Evolutionary conservation across 2,888 invertebrate species (phyloP).

Genomic region (Criorhina ranunculi): DNA sequence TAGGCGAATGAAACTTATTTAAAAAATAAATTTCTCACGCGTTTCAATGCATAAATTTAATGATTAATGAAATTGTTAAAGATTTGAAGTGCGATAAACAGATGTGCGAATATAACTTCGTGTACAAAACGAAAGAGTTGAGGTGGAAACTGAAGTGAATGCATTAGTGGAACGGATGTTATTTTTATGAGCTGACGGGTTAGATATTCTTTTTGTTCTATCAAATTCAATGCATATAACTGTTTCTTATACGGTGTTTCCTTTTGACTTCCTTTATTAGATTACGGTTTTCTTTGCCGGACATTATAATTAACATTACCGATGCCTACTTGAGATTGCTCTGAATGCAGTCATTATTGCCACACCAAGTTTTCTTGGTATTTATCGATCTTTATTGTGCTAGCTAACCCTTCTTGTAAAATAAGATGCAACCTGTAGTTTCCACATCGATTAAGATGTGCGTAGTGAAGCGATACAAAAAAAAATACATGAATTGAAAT

Average conservation of each 20-base stretch:
- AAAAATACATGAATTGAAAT: slow-evolving; percentile 22
- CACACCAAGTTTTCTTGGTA: slow-evolving; percentile 3
- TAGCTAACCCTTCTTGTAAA: slow-evolving; percentile 22
- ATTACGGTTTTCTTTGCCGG: slow-evolving; percentile 4
- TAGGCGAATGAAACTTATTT: neutral
- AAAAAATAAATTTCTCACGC: slow-evolving; percentile 27
- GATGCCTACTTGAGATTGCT: neutral
- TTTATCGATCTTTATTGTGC: slow-evolving; percentile 41
- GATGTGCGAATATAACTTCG: neutral
- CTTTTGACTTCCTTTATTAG: slow-evolving; percentile 6
- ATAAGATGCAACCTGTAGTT: slow-evolving; percentile 51
- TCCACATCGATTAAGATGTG: slow-evolving; percentile 45
- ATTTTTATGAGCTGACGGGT: neutral
- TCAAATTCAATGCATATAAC: no score
- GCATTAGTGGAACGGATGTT: neutral
- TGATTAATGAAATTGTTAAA: slow-evolving; percentile 4
- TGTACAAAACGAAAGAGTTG: slow-evolving; percentile 36
- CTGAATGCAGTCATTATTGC: slow-evolving; percentile 15
- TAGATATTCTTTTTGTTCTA: no score
- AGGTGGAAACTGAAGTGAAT: slow-evolving; percentile 14
- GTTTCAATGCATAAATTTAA: slow-evolving; percentile 22
- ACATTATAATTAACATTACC: neutral
- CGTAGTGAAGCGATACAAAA: slow-evolving; percentile 61
- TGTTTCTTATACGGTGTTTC: neutral
- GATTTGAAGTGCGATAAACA: slow-evolving; percentile 5